phyloP scores from a whole-genome alignment of 1,140 invertebrate genomes.

The Macrocentrus cingulum region DNA sequence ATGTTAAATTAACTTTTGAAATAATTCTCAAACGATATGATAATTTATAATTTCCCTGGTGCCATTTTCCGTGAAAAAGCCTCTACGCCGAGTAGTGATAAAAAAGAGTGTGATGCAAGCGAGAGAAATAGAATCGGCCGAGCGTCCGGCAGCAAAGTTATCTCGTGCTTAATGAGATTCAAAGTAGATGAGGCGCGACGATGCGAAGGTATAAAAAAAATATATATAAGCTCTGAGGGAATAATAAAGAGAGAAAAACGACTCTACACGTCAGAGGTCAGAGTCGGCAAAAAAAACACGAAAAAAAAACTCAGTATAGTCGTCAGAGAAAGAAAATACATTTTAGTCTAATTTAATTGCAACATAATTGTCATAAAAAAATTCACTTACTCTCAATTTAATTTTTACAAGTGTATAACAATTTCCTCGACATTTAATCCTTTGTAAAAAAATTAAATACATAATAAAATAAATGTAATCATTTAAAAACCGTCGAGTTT shows the following conservation, averaged over 20 bases:
- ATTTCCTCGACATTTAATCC: too few relatives aligned
- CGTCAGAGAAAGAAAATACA: too few relatives aligned
- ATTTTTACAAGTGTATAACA: too few relatives aligned
- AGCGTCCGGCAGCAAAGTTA: slow-evolving; percentile 24
- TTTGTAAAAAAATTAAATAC: too few relatives aligned
- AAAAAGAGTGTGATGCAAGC: not conserved
- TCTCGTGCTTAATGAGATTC: slow-evolving; percentile 30
- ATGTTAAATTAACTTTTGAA: too few relatives aligned
- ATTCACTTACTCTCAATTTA: too few relatives aligned
- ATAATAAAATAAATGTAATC: too few relatives aligned
- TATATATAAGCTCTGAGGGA: not conserved
- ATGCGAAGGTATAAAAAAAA: slow-evolving; percentile 14
- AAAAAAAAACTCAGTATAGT: too few relatives aligned
- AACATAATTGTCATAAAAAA: too few relatives aligned
- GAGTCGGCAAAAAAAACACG: not conserved
- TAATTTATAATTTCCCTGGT: slow-evolving; percentile 24
- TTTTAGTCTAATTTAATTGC: too few relatives aligned
- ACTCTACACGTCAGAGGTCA: not conserved
- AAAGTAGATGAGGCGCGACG: slow-evolving; percentile 27
- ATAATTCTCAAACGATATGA: slow-evolving; percentile 28
- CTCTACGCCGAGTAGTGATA: too few relatives aligned
- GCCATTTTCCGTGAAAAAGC: slow-evolving; percentile 21
- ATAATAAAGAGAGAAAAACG: not conserved
- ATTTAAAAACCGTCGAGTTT: too few relatives aligned
- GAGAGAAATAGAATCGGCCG: slow-evolving; percentile 18